Percentiles rank a stretch among this genome's conserved stretches.
These are phyloP conservation scores for Glaucopsyche alexis DNA, from an alignment of 2,888 invertebrate genomes.

Conservation along the genomic window DNA sequence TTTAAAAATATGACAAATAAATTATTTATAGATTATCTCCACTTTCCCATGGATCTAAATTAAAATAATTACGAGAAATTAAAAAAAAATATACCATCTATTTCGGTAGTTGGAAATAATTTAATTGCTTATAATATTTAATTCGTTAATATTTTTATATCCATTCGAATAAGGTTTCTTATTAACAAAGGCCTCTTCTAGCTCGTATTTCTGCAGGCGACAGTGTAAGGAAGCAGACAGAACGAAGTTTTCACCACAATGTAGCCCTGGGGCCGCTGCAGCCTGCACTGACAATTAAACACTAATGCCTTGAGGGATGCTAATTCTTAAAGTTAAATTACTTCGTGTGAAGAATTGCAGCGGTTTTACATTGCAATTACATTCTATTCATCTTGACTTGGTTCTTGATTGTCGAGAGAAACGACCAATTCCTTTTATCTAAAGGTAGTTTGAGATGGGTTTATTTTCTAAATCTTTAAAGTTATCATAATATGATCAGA, in stretches of 20 bases:
- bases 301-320: neutral
- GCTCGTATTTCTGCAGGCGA: neutral
- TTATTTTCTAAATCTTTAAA: neutral
- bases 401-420: neutral
- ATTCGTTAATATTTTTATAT: too few species aligned
- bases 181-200: neutral
- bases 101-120: too few species aligned
- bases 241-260: slow-evolving; percentile 19
- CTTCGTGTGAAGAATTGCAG: slow-evolving; percentile 9
- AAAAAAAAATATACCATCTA: too few species aligned
- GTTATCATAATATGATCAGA: too few species aligned
- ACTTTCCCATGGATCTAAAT: too few species aligned
- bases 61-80: too few species aligned
- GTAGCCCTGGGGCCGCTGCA: slow-evolving; percentile 20
- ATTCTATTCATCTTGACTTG: slow-evolving; percentile 10
- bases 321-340: slow-evolving; percentile 26
- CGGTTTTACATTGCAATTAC: neutral
- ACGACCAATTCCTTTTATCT: neutral
- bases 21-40: too few species aligned
- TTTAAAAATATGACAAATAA: too few species aligned
- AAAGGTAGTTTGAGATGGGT: neutral
- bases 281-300: slow-evolving; percentile 18
- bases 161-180: too few species aligned
- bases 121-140: too few species aligned
- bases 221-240: neutral